Base-by-base conservation (phyloP, 2,888 invertebrate species). In the Cremastobaeus sp. region DNA sequence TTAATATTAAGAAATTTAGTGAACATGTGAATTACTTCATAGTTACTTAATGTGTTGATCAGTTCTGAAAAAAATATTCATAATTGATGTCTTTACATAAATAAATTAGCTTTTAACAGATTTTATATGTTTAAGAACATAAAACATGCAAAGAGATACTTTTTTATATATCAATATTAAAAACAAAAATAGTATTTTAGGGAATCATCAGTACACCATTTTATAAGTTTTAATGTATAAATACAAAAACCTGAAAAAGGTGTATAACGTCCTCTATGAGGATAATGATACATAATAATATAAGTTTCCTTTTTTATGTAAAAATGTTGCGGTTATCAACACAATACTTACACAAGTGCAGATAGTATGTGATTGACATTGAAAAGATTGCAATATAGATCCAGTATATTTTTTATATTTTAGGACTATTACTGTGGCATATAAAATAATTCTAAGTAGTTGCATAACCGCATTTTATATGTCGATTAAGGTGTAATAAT, bases 261-360 rank as follows among this genome's bases (percentile, higher is more conserved):
- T 34, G 15, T 52, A 30, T 59, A 32, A 30, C 60, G 69, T 69
- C 69, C 69, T 69, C 69, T 54, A 54, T 69, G 69, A 69, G 69
- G 69, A 69, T 59, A 15, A 59, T 34, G 18, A 54, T 35, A 28
- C 54, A 47, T 47, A 55, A 35, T 45, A 45, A 32, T 21, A 28
- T 43, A 52, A 9, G n/a, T 48, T 1, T 45, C 4, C 11, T 15
- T 3, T 47, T 41, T 37, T 50, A 34, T 69, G 32, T 50, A 39
- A 28, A 18, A 52, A 45, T 50, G 45, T 54, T 47, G 48, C 28
- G 35, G 15, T 55, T 15, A 55, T 65, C 55, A 17, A 65, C 37
- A 20, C n/a, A n/a, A n/a, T n/a, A n/a, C n/a, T n/a, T n/a, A n/a
- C n/a, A n/a, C n/a, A n/a, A n/a, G n/a, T n/a, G n/a, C n/a, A n/a